These are phyloP conservation scores for Leptinotarsa undecemlineata DNA, from an alignment of 1,140 invertebrate genomes.

Conservation along the genomic window DNA sequence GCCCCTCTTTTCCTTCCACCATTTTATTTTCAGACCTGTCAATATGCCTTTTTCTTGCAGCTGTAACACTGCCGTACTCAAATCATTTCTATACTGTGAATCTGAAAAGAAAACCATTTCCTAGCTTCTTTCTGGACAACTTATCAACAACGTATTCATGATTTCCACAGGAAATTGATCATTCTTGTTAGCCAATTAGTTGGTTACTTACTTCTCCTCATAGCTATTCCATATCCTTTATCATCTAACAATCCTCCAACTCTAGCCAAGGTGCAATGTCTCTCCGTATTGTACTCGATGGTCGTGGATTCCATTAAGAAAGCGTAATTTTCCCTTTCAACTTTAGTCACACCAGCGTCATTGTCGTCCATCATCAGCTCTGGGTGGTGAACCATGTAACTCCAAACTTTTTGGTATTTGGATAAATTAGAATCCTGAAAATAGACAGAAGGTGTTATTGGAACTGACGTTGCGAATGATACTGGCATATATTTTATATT, in stretches of 20 bases:
- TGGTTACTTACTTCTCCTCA: constrained; percentile 67
- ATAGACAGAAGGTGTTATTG: neutral
- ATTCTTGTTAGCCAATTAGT: neutral
- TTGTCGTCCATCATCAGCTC: constrained; percentile 70
- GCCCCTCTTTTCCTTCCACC: constrained; percentile 83
- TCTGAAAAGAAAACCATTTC: constrained; percentile 59
- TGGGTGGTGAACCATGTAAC: constrained; percentile 68
- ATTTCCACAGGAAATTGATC: too few relatives aligned
- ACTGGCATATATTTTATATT: too few relatives aligned
- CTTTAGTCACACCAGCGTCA: constrained; percentile 72
- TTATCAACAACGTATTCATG: too few relatives aligned
- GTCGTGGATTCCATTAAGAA: constrained; percentile 77
- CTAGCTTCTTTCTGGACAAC: too few relatives aligned
- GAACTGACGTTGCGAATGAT: too few relatives aligned
- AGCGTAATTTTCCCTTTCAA: constrained; percentile 67
- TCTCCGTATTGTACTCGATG: constrained; percentile 71
- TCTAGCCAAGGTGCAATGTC: constrained; percentile 70
- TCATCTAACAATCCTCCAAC: constrained; percentile 73
- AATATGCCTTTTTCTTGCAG: constrained; percentile 80
- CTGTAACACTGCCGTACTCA: constrained; percentile 77
- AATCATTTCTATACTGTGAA: constrained; percentile 71
- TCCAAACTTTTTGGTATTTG: constrained; percentile 74
- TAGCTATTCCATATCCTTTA: constrained; percentile 84
- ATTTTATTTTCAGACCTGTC: constrained; percentile 79
- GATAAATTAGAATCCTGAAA: constrained; percentile 63